Evolutionary conservation across 2,113 vertebrate genomes (phyloP), one percentile per base, ranked within the genome.

Genomic region (Vimba vimba): DNA sequence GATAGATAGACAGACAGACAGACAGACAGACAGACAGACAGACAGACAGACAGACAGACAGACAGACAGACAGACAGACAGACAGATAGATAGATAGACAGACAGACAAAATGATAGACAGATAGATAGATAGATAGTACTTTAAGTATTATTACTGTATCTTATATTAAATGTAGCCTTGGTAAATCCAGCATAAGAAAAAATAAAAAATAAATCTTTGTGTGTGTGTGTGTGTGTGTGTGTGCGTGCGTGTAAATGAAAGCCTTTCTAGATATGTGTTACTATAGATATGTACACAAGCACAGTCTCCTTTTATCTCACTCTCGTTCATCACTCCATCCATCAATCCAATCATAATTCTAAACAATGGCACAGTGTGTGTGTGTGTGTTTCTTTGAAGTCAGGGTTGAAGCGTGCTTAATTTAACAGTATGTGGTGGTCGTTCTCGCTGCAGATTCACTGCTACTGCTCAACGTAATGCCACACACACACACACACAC

Each of bases 261-360:
- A 47, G 68, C 4, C 23, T 66, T 45, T 77, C 39, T 66, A 27
- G 27, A 33, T 33, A 6, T 59, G 77, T 10, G 36, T 47, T 59
- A 80, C 13, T 66, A 71, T 75, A 86, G 55, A 64, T 52, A 10
- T 19, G 47, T 39, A 80, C 69, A 76, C 43, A 86, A 80, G 52
- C 33, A 19, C 43, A 7, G 68, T 79, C 64, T 84, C 64, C 55
- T 71, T 69, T 80, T 66, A 78, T 79, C 75, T 84, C 75, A 59
- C 19, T 79, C 27, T 55, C 68, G 17, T 82, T 68, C 62, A 50
- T 45, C 62, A 30, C 80, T 66, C n/a, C 73, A 66, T 83, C 74
- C 27, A 87, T 87, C 76, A 84, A 80, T 82, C 57, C 59, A 82
- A 75, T 86, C 43, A 64, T 82, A 75, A 74, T 76, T 33, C 47